Evolutionary conservation across 2,797 vertebrate species (phyloP).

Genomic region (Cirrhinus molitorella): DNA sequence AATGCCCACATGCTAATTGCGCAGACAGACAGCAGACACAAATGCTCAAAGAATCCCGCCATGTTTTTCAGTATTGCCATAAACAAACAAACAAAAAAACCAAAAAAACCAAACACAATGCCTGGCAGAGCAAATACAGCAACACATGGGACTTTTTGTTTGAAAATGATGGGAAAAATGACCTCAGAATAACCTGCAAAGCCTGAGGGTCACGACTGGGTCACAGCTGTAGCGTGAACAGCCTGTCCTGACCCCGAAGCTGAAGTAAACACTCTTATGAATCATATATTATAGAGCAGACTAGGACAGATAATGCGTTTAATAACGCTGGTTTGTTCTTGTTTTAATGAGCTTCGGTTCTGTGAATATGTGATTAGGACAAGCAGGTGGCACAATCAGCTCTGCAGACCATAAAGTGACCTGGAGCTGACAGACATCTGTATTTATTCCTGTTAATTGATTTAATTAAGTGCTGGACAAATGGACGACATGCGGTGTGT

Average conservation of each 20-base stretch:
- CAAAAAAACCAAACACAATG: too few species aligned
- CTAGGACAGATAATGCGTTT: background rate
- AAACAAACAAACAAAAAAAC: background rate
- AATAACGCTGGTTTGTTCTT: background rate
- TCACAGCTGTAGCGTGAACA: background rate
- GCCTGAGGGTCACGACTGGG: background rate
- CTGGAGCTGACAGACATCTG: background rate
- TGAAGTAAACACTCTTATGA: background rate
- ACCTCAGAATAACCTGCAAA: background rate
- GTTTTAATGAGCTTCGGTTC: background rate
- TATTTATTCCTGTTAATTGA: slow-evolving; percentile 1
- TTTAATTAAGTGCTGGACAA: background rate
- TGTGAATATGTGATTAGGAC: background rate
- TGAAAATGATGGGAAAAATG: background rate
- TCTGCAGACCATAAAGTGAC: background rate
- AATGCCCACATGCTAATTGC: background rate
- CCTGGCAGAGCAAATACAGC: background rate
- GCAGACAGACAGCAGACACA: background rate
- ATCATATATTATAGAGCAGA: background rate
- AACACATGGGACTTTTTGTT: background rate
- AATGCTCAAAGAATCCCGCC: background rate
- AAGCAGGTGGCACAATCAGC: slow-evolving; percentile 6
- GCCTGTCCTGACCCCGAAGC: background rate
- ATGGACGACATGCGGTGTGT: background rate
- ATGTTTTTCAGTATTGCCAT: background rate